Evolutionary conservation across 2,797 vertebrate species (phyloP).

Genomic region (Falco columbarius): DNA sequence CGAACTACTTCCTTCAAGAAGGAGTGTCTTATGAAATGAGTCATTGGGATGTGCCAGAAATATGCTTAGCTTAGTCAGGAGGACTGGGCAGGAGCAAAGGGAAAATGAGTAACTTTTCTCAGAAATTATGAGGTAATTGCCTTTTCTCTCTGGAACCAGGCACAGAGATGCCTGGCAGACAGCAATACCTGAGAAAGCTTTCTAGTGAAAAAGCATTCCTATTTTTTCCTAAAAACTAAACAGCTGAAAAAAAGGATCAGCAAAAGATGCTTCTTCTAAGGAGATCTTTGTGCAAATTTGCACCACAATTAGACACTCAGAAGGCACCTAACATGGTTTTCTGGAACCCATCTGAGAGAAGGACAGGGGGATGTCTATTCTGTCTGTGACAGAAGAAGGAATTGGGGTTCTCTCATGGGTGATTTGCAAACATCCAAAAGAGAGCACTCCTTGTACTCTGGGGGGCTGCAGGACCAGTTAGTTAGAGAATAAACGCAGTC

Average conservation of each 20-base stretch:
- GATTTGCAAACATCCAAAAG: neutral
- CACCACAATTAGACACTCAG: neutral
- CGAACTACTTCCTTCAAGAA: neutral
- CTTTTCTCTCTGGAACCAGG: conserved; percentile 7
- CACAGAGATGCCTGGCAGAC: neutral
- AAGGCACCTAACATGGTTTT: neutral
- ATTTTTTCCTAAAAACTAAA: neutral
- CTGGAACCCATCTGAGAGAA: neutral
- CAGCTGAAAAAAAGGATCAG: neutral
- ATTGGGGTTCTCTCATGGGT: neutral
- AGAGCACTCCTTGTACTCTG: neutral
- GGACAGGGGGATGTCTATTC: neutral
- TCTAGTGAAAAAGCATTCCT: neutral
- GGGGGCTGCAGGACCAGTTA: neutral
- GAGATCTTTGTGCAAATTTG: neutral
- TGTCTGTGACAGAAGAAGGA: neutral
- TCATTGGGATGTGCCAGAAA: neutral
- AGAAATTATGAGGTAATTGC: conserved; percentile 17
- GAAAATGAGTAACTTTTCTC: conserved; percentile 31
- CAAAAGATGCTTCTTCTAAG: neutral
- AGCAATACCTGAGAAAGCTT: conserved; percentile 22
- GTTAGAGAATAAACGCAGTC: neutral
- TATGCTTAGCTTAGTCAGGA: neutral
- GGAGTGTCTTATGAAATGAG: neutral
- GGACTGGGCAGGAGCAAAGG: conserved; percentile 9